A percentile compares a stretch with the other conserved stretches of the same genome.
phyloP scores from a whole-genome alignment of 1,140 invertebrate genomes.

The Euwallacea similis region DNA sequence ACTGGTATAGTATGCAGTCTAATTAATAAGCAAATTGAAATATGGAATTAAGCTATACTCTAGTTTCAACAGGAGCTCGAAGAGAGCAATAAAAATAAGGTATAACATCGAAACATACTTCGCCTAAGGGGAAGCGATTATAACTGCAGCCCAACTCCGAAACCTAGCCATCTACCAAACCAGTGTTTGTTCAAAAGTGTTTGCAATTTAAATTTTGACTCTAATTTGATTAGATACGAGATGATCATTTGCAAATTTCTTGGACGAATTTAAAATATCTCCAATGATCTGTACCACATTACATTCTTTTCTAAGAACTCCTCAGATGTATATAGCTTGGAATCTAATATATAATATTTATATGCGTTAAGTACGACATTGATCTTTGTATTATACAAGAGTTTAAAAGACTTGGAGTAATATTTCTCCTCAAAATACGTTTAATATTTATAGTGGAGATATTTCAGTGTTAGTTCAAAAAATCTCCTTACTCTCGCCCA shows the following conservation, averaged over 20 bases:
- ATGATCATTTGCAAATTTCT: conserved; percentile 21
- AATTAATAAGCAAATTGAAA: neutral
- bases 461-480: conserved; percentile 18
- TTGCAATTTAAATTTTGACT: conserved; percentile 21
- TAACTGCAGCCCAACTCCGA: conserved; percentile 10
- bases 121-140: conserved; percentile 3
- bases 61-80: neutral
- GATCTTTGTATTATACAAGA: conserved; percentile 1
- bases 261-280: conserved; percentile 8
- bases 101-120: conserved; percentile 5
- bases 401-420: neutral
- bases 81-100: neutral
- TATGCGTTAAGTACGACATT: neutral
- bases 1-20: too few relatives aligned
- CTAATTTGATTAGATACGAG: conserved; percentile 22
- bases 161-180: conserved; percentile 20
- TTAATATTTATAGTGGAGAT: conserved; percentile 11
- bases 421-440: neutral
- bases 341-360: too few relatives aligned
- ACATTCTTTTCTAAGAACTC: too few relatives aligned
- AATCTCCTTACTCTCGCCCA: conserved; percentile 18
- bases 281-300: neutral
- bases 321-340: too few relatives aligned
- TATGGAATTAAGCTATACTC: neutral
- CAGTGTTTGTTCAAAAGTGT: conserved; percentile 22